Percentiles rank a stretch among this genome's conserved stretches.
phyloP scores from a whole-genome alignment of 2,888 invertebrate species.

The Heteropelma amictum region DNA sequence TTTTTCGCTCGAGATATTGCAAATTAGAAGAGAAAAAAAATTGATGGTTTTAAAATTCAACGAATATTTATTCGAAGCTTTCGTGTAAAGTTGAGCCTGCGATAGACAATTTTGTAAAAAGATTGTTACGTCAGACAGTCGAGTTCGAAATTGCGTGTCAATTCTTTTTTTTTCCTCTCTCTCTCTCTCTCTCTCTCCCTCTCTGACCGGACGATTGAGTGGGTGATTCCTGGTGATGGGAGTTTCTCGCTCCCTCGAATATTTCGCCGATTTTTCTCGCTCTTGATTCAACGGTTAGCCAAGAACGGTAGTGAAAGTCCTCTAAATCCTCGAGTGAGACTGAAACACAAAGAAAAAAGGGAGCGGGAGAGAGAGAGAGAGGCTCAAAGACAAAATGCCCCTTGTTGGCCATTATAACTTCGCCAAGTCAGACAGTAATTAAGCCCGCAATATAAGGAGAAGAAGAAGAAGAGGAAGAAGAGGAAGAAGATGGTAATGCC shows the following conservation, averaged over 20 bases:
- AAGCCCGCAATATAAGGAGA: conserved; percentile 77
- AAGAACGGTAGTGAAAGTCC: conserved; percentile 31
- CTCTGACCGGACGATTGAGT: conserved; percentile 51
- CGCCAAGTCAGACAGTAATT: conserved; percentile 77
- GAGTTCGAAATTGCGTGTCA: conserved; percentile 32
- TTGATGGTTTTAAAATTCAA: no score
- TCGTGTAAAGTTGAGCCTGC: background rate
- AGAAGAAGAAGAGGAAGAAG: conserved; percentile 31
- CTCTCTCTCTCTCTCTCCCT: conserved; percentile 18
- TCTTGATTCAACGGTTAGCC: conserved; percentile 19
- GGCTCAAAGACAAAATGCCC: conserved; percentile 59
- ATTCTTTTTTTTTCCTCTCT: conserved; percentile 25
- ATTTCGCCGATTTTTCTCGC: conserved; percentile 46
- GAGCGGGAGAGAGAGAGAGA: conserved; percentile 19
- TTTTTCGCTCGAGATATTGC: background rate
- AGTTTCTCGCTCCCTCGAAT: conserved; percentile 40
- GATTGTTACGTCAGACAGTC: conserved; percentile 23
- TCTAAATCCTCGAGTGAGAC: conserved; percentile 53
- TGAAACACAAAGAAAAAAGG: conserved; percentile 10
- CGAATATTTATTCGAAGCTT: no score
- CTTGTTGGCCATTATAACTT: conserved; percentile 77
- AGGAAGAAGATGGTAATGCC: conserved; percentile 25
- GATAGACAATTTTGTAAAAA: conserved; percentile 28
- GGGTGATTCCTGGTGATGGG: conserved; percentile 53
- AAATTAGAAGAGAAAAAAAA: background rate